Evolutionary conservation across 2,797 vertebrate species (phyloP).

Genomic region (Thunnus albacares): DNA sequence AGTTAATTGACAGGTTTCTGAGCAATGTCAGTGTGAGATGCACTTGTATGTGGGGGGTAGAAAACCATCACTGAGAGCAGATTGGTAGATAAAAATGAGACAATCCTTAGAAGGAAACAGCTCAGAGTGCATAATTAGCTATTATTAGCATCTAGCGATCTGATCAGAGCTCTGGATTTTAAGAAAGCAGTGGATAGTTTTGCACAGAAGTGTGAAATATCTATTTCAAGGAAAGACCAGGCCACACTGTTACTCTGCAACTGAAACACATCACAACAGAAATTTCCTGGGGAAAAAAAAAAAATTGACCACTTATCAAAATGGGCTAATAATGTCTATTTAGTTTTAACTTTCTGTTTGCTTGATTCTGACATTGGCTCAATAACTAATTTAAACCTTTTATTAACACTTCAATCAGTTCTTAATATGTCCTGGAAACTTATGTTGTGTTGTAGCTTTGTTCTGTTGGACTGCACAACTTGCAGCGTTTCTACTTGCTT

Average conservation of each 20-base stretch:
- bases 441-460: background rate
- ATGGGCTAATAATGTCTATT: no score
- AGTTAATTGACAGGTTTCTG: background rate
- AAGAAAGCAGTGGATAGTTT: background rate
- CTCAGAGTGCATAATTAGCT: background rate
- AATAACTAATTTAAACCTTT: background rate
- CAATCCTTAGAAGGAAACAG: conserved; percentile 7
- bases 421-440: background rate
- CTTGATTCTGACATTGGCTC: background rate
- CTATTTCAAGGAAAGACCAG: background rate
- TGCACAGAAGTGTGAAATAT: background rate
- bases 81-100: no score
- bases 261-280: background rate
- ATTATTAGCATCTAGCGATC: background rate
- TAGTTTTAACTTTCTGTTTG: no score
- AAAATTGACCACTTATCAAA: background rate
- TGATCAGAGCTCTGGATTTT: background rate
- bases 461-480: background rate
- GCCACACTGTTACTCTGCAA: background rate
- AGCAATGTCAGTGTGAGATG: no score
- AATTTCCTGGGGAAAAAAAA: no score
- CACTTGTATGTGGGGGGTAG: no score
- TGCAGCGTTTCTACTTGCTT: background rate
- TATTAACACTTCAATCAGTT: background rate
- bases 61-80: no score